phyloP scores from a whole-genome alignment of 2,797 vertebrate species.

The Cheirogaleus major region DNA sequence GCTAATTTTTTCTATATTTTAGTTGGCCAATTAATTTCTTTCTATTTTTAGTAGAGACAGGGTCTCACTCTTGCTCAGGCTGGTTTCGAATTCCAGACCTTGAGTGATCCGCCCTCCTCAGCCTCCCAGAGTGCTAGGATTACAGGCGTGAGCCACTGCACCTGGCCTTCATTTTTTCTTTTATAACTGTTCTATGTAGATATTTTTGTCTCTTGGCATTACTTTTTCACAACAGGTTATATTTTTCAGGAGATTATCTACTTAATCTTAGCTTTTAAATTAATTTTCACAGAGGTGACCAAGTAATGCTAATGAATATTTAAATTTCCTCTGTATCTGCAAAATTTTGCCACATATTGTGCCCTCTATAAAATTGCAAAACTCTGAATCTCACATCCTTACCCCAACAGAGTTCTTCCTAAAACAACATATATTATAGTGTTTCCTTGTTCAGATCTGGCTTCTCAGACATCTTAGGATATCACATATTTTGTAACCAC shows the following conservation, averaged over 20 bases:
- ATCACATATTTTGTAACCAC: neutral
- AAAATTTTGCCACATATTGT: neutral
- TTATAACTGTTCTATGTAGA: neutral
- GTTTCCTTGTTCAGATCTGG: neutral
- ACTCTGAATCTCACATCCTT: neutral
- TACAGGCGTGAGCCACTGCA: too few species aligned
- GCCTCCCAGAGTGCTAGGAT: too few species aligned
- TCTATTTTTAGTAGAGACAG: too few species aligned
- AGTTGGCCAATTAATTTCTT: too few species aligned
- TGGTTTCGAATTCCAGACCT: too few species aligned
- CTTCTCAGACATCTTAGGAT: neutral
- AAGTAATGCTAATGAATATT: neutral
- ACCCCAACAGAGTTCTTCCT: neutral
- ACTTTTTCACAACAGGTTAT: neutral
- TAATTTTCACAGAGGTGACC: neutral
- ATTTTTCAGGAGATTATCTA: neutral
- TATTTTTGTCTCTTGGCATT: neutral
- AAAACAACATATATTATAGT: neutral
- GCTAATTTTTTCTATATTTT: too few species aligned
- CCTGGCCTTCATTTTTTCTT: neutral
- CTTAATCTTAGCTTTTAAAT: neutral
- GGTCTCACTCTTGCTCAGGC: too few species aligned
- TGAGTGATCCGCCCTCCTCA: too few species aligned
- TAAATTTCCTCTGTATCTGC: neutral
- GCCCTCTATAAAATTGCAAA: neutral